Evolutionary conservation across 2,113 vertebrate species (phyloP).

Genomic region (Quiscalus mexicanus): DNA sequence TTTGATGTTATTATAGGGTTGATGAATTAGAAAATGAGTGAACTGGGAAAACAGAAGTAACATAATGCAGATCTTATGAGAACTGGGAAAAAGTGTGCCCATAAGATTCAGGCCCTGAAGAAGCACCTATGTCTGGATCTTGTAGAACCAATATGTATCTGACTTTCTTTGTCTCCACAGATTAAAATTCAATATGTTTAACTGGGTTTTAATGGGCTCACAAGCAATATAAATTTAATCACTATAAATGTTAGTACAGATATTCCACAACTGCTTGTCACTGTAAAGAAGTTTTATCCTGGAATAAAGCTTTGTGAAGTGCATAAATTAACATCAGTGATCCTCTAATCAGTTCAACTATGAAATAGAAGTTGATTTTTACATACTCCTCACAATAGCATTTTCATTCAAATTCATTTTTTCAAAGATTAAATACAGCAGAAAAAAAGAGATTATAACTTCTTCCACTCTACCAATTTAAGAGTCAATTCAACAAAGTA

Average conservation of each 20-base stretch:
- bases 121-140: background rate
- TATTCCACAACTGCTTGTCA: background rate
- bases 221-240: background rate
- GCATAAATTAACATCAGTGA: background rate
- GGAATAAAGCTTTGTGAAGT: background rate
- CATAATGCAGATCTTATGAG: background rate
- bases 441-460: background rate
- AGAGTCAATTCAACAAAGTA: background rate
- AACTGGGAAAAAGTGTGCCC: background rate
- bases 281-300: background rate
- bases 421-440: background rate
- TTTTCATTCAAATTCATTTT: background rate
- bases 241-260: background rate
- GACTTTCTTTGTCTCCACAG: background rate
- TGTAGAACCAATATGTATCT: background rate
- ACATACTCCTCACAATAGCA: background rate
- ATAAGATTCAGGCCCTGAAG: background rate
- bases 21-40: background rate
- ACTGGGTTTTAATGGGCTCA: background rate
- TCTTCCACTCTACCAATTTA: background rate
- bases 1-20: background rate
- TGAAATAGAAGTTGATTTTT: background rate
- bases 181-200: background rate
- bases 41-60: background rate
- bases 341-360: background rate